Conservation (phyloP, 64 coral and sea anemone genomes). For the Montipora foliosa region DNA sequence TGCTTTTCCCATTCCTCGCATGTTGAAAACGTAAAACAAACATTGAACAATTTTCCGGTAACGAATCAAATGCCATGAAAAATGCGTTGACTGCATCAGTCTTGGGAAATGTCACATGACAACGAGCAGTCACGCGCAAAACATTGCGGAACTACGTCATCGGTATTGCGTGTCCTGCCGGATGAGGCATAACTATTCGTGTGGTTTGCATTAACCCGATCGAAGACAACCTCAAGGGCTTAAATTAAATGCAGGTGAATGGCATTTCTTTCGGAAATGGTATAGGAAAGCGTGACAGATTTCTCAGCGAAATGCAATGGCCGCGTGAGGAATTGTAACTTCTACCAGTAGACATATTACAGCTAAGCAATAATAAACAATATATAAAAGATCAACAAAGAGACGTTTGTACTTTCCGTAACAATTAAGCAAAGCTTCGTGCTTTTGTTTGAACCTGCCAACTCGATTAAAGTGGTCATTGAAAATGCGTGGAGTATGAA, state of each 20-base stretch:
- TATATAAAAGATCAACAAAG: constrained; percentile 27
- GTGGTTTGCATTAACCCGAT: background rate
- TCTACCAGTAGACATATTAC: background rate
- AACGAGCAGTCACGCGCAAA: background rate
- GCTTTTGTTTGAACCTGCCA: constrained; percentile 31
- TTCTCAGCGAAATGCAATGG: too few relatives aligned
- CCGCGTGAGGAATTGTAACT: background rate
- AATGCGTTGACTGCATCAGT: background rate
- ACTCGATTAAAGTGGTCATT: constrained; percentile 22
- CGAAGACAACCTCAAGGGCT: background rate
- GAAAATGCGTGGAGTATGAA: constrained; percentile 19
- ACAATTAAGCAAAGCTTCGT: constrained; percentile 43
- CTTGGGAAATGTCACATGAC: background rate
- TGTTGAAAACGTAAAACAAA: too few relatives aligned
- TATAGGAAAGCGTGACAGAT: background rate
- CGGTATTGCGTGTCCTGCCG: background rate
- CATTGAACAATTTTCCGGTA: too few relatives aligned
- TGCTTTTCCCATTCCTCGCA: too few relatives aligned
- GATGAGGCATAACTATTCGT: too few relatives aligned
- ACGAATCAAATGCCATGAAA: background rate
- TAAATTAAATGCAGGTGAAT: background rate
- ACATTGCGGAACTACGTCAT: constrained; percentile 1
- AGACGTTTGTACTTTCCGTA: constrained; percentile 17
- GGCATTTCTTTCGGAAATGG: background rate
- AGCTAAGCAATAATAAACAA: constrained; percentile 16